A percentile compares a stretch with the other conserved stretches of the same genome.
Conservation (phyloP, 92 coral and sea anemone species). For the Virgularia gustaviana region DNA sequence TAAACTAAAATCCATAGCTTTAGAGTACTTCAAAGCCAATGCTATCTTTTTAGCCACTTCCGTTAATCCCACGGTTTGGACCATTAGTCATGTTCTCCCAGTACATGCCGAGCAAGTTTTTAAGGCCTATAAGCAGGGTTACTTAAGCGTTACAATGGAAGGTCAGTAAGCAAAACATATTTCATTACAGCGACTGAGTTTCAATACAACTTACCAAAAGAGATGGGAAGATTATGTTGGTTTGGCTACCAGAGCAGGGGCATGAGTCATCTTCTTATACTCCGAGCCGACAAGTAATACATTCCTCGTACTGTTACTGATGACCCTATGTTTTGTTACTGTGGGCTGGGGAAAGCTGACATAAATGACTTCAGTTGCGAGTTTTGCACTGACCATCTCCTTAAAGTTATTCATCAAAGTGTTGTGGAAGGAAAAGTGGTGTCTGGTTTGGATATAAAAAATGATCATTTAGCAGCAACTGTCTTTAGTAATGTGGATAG, state of each 20-base stretch:
- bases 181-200: slow-evolving; percentile 55
- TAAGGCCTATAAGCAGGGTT: slow-evolving; percentile 47
- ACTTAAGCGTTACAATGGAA: no score
- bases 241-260: slow-evolving; percentile 72
- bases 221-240: slow-evolving; percentile 64
- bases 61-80: slow-evolving; percentile 59
- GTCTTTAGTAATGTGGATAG: no score
- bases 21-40: slow-evolving; percentile 40
- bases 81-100: slow-evolving; percentile 52
- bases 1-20: not conserved
- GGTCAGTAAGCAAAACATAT: slow-evolving; percentile 70
- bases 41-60: slow-evolving; percentile 40
- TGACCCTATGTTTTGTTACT: slow-evolving; percentile 57
- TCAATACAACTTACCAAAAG: slow-evolving; percentile 52
- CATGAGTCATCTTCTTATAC: slow-evolving; percentile 50
- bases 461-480: no score
- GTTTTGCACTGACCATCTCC: slow-evolving; percentile 52
- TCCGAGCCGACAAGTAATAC: slow-evolving; percentile 51
- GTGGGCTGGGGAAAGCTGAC: slow-evolving; percentile 60
- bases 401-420: slow-evolving; percentile 37
- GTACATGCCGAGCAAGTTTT: slow-evolving; percentile 44
- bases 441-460: slow-evolving; percentile 42
- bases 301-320: slow-evolving; percentile 51
- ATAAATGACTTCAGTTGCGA: slow-evolving; percentile 43
- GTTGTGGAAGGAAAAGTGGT: slow-evolving; percentile 39